Evolutionary conservation across 2,797 vertebrate genomes (phyloP).

Genomic region (Rhinophrynus dorsalis): DNA sequence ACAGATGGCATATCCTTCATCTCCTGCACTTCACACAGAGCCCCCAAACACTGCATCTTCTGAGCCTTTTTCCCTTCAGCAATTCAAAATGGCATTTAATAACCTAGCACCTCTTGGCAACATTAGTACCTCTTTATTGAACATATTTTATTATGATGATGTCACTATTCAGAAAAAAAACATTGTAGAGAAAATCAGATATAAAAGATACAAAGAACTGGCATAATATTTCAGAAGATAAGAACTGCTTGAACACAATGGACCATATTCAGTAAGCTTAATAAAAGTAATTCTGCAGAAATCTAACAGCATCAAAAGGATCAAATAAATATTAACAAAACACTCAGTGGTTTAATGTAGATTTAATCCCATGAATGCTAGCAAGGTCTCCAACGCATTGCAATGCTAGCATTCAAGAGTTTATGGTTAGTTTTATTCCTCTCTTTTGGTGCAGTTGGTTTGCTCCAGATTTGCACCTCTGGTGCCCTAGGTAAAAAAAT

Average conservation of each 20-base stretch:
- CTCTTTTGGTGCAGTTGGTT: too few species aligned
- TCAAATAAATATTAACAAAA: too few species aligned
- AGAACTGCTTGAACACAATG: background rate
- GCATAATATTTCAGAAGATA: background rate
- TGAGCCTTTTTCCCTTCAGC: background rate
- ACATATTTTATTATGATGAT: background rate
- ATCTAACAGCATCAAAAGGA: too few species aligned
- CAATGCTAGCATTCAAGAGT: too few species aligned
- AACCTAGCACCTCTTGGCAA: background rate
- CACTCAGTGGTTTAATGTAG: too few species aligned
- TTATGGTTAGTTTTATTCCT: too few species aligned
- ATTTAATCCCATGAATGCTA: too few species aligned
- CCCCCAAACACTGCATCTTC: background rate
- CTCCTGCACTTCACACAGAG: slow-evolving; percentile 49
- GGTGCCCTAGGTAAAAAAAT: too few species aligned
- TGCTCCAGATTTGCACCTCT: too few species aligned
- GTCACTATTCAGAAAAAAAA: background rate
- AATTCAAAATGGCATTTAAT: background rate
- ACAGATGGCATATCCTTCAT: slow-evolving; percentile 63
- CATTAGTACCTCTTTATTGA: background rate
- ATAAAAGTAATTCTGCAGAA: too few species aligned
- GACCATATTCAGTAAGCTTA: too few species aligned
- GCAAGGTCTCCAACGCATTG: too few species aligned
- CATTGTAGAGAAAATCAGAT: background rate
- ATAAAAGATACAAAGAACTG: background rate